Evolutionary conservation across 2,888 invertebrate species (phyloP).

Genomic region (Frankliniella fusca): DNA sequence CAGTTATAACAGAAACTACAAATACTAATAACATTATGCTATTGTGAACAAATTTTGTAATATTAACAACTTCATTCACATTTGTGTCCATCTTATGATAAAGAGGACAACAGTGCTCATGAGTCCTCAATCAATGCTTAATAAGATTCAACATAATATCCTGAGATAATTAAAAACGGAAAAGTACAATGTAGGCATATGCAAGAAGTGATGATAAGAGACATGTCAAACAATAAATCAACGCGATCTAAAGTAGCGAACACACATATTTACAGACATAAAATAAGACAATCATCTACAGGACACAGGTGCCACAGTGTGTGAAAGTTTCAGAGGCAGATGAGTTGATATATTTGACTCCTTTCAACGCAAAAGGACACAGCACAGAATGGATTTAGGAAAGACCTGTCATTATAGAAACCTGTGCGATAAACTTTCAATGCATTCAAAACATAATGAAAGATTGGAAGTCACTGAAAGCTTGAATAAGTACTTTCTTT

Average conservation of each 20-base stretch:
- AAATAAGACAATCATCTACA: not conserved
- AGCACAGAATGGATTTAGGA: too few relatives aligned
- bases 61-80: not conserved
- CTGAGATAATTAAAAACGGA: not conserved
- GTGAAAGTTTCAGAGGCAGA: not conserved
- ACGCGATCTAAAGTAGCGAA: slow-evolving; percentile 4
- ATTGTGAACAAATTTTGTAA: slow-evolving; percentile 14
- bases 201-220: not conserved
- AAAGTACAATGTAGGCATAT: not conserved
- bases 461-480: not conserved
- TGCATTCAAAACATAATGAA: not conserved
- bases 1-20: not conserved
- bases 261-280: slow-evolving; percentile 7
- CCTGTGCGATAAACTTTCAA: too few relatives aligned
- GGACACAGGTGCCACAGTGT: not conserved
- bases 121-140: not conserved
- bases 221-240: slow-evolving; percentile 1
- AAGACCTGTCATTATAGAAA: too few relatives aligned
- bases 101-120: not conserved
- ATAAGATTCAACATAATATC: not conserved
- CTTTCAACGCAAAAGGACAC: too few relatives aligned
- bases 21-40: slow-evolving; percentile 15
- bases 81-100: not conserved
- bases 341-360: not conserved
- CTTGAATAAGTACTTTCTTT: not conserved